Evolutionary conservation across 1,140 invertebrate genomes (phyloP), one percentile per base, ranked within the genome.

Genomic region (Euwallacea fornicatus): DNA sequence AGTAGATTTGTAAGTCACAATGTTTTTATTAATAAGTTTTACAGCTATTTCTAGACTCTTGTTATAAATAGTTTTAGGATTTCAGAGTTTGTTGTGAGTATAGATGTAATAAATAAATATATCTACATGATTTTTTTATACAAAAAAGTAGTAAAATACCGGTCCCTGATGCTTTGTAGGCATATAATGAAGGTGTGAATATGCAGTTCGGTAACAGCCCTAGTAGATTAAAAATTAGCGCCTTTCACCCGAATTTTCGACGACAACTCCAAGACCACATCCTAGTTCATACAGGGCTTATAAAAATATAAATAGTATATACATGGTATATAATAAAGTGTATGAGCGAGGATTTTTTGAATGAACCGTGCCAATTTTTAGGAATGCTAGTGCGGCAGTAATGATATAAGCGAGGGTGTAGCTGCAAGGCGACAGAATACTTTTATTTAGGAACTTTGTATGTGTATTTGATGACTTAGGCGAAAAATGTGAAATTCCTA

Each of bases 21-120:
- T 77, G 69, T 13, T 73, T 77, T 79, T 79, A 78, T 78, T 78
- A 77, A 73, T 74, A 74, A 76, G 63, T 69, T 74, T 74, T 76
- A 77, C 75, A 76, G 62, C 73, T 76, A 73, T 75, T 69, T 74
- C 73, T 75, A 75, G 72, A 67, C 58, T 74, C 44, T 75, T 74
- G 71, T 74, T 75, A 75, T 78, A 73, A 75, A 71, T 74, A 69
- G 72, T 74, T 75, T 33, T 33, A 58, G 67, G 69, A 71, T 62
- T 71, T 78, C 74, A 72, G 75, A 74, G 72, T 81, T 80, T 81
- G 80, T 81, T 81, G 80, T 81, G 80, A 81, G 80, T 81, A 77
- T 78, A 80, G 80, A 81, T 76, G 77, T 77, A 80, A 80, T 81
- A 81, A 81, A 80, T 80, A 81, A 81, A 80, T 78, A 78, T 80